Evolutionary conservation across 2,888 invertebrate species (phyloP).

Genomic region (Phortica magna): DNA sequence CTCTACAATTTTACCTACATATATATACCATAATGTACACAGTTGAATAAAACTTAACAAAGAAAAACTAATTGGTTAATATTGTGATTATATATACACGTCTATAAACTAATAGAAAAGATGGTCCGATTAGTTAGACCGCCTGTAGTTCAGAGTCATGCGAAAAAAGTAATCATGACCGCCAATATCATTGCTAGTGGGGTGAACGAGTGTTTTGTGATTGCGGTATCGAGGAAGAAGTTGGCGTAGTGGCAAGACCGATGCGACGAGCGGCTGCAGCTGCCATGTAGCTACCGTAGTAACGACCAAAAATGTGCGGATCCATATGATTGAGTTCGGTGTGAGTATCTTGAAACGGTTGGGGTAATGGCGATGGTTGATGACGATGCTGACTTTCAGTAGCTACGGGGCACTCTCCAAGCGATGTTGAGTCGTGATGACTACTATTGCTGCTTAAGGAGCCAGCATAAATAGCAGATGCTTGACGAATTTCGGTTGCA

Average conservation of each 20-base stretch:
- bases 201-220: not conserved
- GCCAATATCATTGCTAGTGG: not conserved
- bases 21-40: not conserved
- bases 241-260: not conserved
- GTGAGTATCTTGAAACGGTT: constrained; percentile 41
- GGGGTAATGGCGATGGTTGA: constrained; percentile 19
- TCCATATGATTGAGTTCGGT: constrained; percentile 61
- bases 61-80: not conserved
- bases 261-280: constrained; percentile 66
- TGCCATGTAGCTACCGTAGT: constrained; percentile 77
- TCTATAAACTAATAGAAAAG: no score
- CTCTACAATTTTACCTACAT: no score
- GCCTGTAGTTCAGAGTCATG: no score
- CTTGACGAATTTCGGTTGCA: constrained; percentile 39
- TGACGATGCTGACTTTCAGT: constrained; percentile 13
- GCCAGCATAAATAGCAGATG: constrained; percentile 32
- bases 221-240: not conserved
- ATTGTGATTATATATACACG: no score
- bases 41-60: constrained; percentile 3
- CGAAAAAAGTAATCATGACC: no score
- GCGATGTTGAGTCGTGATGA: constrained; percentile 60
- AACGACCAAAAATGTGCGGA: constrained; percentile 73
- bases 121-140: no score
- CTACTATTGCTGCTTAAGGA: constrained; percentile 53
- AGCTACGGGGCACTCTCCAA: constrained; percentile 54